Percentiles rank a stretch among this genome's conserved stretches.
Evolutionary conservation across 2,888 invertebrate genomes (phyloP).

Genomic region (Ryuthela nishihirai): DNA sequence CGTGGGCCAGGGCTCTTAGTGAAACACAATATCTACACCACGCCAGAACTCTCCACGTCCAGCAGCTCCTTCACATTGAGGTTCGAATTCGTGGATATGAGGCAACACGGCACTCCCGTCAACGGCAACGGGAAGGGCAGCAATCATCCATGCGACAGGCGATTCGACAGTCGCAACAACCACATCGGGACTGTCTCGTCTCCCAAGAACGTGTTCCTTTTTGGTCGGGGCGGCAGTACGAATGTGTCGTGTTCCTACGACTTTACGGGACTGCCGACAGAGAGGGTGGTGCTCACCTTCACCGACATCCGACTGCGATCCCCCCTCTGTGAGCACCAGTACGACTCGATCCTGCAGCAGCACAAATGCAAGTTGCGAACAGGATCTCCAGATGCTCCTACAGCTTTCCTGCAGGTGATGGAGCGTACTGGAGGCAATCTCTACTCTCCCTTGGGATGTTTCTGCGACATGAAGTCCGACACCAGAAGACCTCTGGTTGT

Average conservation of each 20-base stretch:
- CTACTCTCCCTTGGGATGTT: conserved; percentile 34
- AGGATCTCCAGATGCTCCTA: neutral
- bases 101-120: conserved; percentile 42
- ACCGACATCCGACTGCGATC: conserved; percentile 16
- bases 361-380: conserved; percentile 21
- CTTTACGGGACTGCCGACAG: conserved; percentile 30
- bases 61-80: conserved; percentile 67
- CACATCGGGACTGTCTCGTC: conserved; percentile 65
- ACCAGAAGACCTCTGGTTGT: conserved; percentile 47
- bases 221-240: conserved; percentile 72
- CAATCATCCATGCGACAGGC: conserved; percentile 18
- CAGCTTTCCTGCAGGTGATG: conserved; percentile 24
- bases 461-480: conserved; percentile 44
- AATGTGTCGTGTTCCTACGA: conserved; percentile 62
- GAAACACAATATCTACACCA: conserved; percentile 68
- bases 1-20: conserved; percentile 68
- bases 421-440: conserved; percentile 23
- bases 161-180: conserved; percentile 30
- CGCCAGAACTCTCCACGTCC: conserved; percentile 69
- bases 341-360: conserved; percentile 52
- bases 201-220: conserved; percentile 75
- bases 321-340: conserved; percentile 23
- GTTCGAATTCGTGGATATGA: conserved; percentile 72
- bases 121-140: conserved; percentile 10
- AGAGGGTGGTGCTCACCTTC: conserved; percentile 50